Evolutionary conservation across 2,113 vertebrate genomes (phyloP), one percentile per base, ranked within the genome.

Genomic region (Sebastes schlegelii): DNA sequence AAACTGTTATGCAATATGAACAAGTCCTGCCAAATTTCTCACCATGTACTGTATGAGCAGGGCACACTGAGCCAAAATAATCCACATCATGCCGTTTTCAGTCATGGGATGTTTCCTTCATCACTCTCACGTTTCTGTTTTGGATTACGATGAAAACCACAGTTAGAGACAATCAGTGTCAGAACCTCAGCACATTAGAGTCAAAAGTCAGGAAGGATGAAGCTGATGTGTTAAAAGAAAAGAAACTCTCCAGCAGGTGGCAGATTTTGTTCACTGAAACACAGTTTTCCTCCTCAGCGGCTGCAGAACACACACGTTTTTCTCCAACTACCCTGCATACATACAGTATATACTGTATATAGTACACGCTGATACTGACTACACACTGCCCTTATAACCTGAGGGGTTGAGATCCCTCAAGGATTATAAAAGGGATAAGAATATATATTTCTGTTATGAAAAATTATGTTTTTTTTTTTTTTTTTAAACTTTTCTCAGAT

Each of bases 191-290:
- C 21, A 42, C 40, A 4, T 45, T 45, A 12, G 26, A 34, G 19
- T 46, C 43, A 48, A 8, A 48, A 1, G 11, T 45, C 63, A 65
- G 63, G 42, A 65, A 65, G 40, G 40, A 45, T 42, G 62, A 40
- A 21, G 42, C 0, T 6, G 43, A 46, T 46, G 11, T 46, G 13
- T 23, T 12, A 3, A 21, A n/a, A 26, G 51, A 17, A 62, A 11
- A 21, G 8, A 11, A 11, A n/a, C 66, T 79, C n/a, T 83, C 94
- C 94, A 94, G 88, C 77, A 95, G 94, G 72, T 89, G 92, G 93
- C 93, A 90, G 83, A 57, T 90, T 84, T 80, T 73, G 49, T 61
- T 79, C 82, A 78, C 58, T 34, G 3, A 23, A 74, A 42, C 51
- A 14, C 14, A 34, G 5, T 58, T n/a, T 62, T 19, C 51, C 55